Evolutionary conservation across 2,888 invertebrate genomes (phyloP).

Genomic region (Notodonta ziczac): DNA sequence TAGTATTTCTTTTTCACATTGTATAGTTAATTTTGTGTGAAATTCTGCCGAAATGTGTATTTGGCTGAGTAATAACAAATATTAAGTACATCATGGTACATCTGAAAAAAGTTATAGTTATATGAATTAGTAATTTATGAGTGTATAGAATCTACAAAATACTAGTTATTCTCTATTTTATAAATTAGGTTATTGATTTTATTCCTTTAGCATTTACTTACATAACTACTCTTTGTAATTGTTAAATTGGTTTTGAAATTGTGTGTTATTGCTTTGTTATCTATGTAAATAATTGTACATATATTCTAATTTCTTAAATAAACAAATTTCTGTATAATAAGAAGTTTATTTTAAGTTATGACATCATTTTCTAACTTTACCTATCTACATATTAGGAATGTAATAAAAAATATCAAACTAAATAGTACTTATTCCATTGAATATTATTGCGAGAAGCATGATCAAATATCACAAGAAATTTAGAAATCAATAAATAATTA

Average conservation of each 20-base stretch:
- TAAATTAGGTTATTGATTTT: constrained; percentile 12
- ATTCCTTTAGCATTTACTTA: constrained; percentile 9
- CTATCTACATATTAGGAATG: constrained; percentile 34
- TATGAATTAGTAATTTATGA: background rate
- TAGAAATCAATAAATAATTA: background rate
- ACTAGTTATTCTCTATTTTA: constrained; percentile 15
- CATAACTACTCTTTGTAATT: constrained; percentile 10
- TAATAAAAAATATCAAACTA: constrained; percentile 6
- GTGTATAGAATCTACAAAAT: constrained; percentile 20
- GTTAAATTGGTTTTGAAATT: constrained; percentile 18
- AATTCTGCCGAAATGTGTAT: too few species aligned
- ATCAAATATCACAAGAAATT: background rate
- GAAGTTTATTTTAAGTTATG: constrained; percentile 33
- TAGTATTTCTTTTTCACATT: too few species aligned
- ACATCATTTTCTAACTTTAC: constrained; percentile 19
- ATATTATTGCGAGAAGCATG: background rate
- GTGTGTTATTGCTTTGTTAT: constrained; percentile 13
- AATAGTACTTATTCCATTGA: too few species aligned
- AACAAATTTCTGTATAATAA: constrained; percentile 27
- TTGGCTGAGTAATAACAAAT: too few species aligned
- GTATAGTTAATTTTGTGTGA: too few species aligned
- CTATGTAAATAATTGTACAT: constrained; percentile 35
- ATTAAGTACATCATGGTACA: too few species aligned
- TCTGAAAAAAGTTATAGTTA: background rate
- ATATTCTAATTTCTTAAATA: constrained; percentile 21